These are phyloP conservation scores for Cynoglossus semilaevis DNA, from an alignment of 2,113 vertebrate species.

Conservation along the genomic window DNA sequence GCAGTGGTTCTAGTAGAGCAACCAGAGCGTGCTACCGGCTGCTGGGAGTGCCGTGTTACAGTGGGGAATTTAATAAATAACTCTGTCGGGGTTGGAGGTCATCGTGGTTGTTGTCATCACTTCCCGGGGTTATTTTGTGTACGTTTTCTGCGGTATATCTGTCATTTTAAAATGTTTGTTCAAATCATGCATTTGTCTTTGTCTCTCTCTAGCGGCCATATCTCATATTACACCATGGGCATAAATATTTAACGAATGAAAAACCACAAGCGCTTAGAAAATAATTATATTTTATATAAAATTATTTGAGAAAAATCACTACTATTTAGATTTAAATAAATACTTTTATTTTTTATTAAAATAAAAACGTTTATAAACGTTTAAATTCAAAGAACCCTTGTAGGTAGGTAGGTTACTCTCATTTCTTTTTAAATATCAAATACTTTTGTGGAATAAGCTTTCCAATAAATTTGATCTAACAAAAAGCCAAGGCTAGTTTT, in stretches of 20 bases:
- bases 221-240: constrained; percentile 23
- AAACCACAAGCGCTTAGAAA: too few relatives aligned
- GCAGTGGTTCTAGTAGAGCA: constrained; percentile 37
- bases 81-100: neutral
- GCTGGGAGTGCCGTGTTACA: constrained; percentile 6
- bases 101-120: constrained; percentile 11
- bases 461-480: too few relatives aligned
- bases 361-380: too few relatives aligned
- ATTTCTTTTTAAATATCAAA: too few relatives aligned
- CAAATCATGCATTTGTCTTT: constrained; percentile 17
- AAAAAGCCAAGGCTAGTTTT: too few relatives aligned
- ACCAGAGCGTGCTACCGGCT: constrained; percentile 27
- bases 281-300: too few relatives aligned
- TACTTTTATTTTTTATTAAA: too few relatives aligned
- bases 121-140: neutral
- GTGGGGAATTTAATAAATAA: constrained; percentile 7
- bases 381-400: too few relatives aligned
- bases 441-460: too few relatives aligned
- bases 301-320: too few relatives aligned
- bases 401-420: too few relatives aligned
- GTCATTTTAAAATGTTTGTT: constrained; percentile 11
- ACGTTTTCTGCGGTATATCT: constrained; percentile 7
- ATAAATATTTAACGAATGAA: neutral
- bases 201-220: constrained; percentile 56
- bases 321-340: too few relatives aligned